Evolutionary conservation across 1,140 invertebrate species (phyloP).

Genomic region (Venturia canescens): DNA sequence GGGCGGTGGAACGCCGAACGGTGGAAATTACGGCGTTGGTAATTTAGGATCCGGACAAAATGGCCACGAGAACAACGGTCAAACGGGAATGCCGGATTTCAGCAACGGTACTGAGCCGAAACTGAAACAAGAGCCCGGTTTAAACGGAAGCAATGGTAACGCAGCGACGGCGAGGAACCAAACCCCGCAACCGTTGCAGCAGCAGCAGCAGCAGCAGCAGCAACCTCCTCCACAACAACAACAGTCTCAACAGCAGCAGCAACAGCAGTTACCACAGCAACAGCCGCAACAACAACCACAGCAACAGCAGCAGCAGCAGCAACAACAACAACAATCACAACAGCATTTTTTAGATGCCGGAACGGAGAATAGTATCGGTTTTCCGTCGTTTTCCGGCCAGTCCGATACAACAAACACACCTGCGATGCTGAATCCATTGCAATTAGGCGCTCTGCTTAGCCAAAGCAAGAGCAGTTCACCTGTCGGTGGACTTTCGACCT

Average conservation of each 20-base stretch:
- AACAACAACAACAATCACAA: slow-evolving; percentile 69
- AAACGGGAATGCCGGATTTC: slow-evolving; percentile 74
- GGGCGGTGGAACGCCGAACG: slow-evolving; percentile 45
- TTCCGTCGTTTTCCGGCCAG: slow-evolving; percentile 77
- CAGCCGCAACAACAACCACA: slow-evolving; percentile 49
- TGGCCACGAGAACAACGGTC: slow-evolving; percentile 64
- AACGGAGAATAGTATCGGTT: slow-evolving; percentile 78
- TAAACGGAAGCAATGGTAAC: slow-evolving; percentile 68
- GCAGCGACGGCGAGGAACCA: slow-evolving; percentile 68
- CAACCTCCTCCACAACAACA: slow-evolving; percentile 59
- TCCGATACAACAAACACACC: slow-evolving; percentile 72
- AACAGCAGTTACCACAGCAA: slow-evolving; percentile 66
- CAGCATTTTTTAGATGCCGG: slow-evolving; percentile 78
- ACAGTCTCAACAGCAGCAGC: slow-evolving; percentile 55
- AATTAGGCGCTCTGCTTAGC: slow-evolving; percentile 68
- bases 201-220: slow-evolving; percentile 68
- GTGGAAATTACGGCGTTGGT: slow-evolving; percentile 68
- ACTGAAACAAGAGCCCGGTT: slow-evolving; percentile 78
- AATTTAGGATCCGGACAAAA: slow-evolving; percentile 71
- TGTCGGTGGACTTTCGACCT: slow-evolving; percentile 19
- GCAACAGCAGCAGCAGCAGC: slow-evolving; percentile 58
- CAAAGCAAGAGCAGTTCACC: slow-evolving; percentile 64
- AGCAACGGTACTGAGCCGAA: slow-evolving; percentile 75
- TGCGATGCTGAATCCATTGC: slow-evolving; percentile 72
- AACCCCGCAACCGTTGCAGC: slow-evolving; percentile 48